phyloP scores from a whole-genome alignment of 92 coral and sea anemone species.

The Porites divaricata region DNA sequence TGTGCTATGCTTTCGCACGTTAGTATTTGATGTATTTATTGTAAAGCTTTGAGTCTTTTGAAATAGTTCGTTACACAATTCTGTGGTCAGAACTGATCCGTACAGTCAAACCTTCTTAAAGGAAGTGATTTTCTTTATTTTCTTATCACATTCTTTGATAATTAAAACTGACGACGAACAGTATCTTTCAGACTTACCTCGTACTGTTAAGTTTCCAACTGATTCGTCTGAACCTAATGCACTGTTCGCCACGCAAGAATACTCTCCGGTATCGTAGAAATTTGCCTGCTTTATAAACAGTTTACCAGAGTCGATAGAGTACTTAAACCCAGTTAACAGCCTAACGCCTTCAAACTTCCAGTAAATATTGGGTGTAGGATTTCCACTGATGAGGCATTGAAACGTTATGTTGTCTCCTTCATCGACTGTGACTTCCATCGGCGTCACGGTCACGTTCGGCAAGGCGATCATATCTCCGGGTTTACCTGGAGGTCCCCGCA shows the following conservation, averaged over 20 bases:
- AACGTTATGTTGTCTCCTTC: constrained; percentile 22
- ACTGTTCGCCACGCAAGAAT: constrained; percentile 12
- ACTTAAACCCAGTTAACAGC: constrained; percentile 3
- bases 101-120: no score
- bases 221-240: constrained; percentile 15
- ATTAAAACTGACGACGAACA: no score
- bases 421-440: not conserved
- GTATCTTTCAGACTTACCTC: constrained; percentile 8
- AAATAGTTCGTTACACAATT: no score
- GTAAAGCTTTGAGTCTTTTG: no score
- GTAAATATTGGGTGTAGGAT: not conserved
- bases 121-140: no score
- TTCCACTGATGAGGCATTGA: constrained; percentile 24
- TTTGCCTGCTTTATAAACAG: not conserved
- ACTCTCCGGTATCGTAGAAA: constrained; percentile 21
- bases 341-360: constrained; percentile 17
- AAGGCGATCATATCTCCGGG: constrained; percentile 6
- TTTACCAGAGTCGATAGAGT: not conserved
- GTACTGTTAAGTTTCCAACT: constrained; percentile 3
- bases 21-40: no score
- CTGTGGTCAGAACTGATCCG: no score
- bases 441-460: not conserved
- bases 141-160: no score
- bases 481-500: constrained; percentile 17
- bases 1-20: no score